These are phyloP conservation scores for Caenorhabditis auriculariae DNA, from an alignment of 2,888 invertebrate genomes.

Conservation along the genomic window DNA sequence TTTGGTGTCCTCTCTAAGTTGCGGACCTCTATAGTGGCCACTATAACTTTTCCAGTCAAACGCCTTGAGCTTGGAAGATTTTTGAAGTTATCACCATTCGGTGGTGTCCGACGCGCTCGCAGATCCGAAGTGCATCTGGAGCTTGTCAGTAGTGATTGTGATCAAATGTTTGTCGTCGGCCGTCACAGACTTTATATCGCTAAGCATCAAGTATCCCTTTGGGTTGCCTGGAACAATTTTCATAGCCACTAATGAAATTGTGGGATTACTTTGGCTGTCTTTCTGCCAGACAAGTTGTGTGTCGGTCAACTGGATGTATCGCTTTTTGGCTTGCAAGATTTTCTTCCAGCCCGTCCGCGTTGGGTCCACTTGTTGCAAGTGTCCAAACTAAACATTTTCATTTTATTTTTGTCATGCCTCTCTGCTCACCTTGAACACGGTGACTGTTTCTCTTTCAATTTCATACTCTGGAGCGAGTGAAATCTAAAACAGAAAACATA, in stretches of 20 bases:
- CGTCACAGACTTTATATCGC: conserved; percentile 41
- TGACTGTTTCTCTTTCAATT: conserved; percentile 14
- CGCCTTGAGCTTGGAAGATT: too few relatives aligned
- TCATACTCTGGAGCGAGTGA: conserved; percentile 13
- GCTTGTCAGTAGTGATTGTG: conserved; percentile 33
- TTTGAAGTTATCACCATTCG: conserved; percentile 47
- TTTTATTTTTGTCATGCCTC: too few relatives aligned
- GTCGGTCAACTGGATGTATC: conserved; percentile 47
- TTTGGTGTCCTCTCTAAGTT: too few relatives aligned
- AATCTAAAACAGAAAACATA: too few relatives aligned
- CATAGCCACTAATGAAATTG: conserved; percentile 10
- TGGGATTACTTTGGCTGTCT: conserved; percentile 17
- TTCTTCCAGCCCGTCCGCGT: conserved; percentile 32
- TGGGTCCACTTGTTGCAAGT: conserved; percentile 35
- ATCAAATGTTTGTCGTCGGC: conserved; percentile 49
- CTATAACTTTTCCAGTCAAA: too few relatives aligned
- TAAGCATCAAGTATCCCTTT: conserved; percentile 35
- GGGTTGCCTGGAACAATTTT: conserved; percentile 20
- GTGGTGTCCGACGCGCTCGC: conserved; percentile 45
- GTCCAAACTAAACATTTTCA: conserved; percentile 28
- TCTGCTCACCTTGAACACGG: conserved; percentile 17
- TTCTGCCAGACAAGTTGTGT: conserved; percentile 56
- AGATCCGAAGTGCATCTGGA: conserved; percentile 55
- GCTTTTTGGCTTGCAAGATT: conserved; percentile 48
- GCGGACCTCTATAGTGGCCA: too few relatives aligned